Conservation (phyloP, 92 coral and sea anemone genomes). For the Phenganax subtilis region DNA sequence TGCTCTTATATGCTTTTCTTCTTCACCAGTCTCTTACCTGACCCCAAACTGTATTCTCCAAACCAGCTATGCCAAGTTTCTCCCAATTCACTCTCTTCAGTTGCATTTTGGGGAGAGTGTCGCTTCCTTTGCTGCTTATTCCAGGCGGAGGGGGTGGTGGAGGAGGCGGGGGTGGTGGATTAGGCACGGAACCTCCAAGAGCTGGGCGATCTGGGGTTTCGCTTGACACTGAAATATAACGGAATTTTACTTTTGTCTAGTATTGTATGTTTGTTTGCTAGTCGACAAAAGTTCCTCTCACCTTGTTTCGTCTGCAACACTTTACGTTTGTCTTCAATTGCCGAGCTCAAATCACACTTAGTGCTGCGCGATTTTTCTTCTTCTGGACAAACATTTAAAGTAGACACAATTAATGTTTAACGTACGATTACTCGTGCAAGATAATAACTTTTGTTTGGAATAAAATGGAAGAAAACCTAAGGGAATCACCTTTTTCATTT, state of each 20-base stretch:
- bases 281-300: neutral
- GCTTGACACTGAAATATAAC: neutral
- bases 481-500: neutral
- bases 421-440: neutral
- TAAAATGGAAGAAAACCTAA: neutral
- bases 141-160: conserved; percentile 60
- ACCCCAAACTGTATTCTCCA: conserved; percentile 97
- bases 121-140: conserved; percentile 40
- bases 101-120: conserved; percentile 59
- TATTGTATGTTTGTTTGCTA: too few species aligned
- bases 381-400: neutral
- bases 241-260: neutral
- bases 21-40: conserved; percentile 55
- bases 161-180: conserved; percentile 54
- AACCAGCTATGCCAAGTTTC: conserved; percentile 85
- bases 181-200: conserved; percentile 45
- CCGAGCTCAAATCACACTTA: conserved; percentile 15
- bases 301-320: neutral
- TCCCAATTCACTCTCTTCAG: conserved; percentile 97
- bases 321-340: conserved; percentile 22
- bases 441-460: too few species aligned
- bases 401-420: neutral
- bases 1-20: too few species aligned
- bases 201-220: conserved; percentile 41
- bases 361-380: neutral